Evolutionary conservation across 2,113 vertebrate species (phyloP), one percentile per base, ranked within the genome.

Genomic region (Dipodomys merriami): DNA sequence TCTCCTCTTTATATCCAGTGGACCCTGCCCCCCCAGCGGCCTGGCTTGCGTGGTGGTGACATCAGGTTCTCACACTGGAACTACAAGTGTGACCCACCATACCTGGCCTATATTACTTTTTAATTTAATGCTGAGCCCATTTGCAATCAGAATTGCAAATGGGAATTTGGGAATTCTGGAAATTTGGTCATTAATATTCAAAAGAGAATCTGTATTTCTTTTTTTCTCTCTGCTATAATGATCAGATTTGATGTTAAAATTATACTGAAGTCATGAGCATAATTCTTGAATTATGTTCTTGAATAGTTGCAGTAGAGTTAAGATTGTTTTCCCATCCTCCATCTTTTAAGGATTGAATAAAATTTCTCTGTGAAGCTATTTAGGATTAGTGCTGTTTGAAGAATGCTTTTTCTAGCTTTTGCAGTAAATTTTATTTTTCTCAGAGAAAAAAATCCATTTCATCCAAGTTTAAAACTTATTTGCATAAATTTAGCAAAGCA

Each of bases 401-500:
- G 9, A 65, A 67, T 62, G 6, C 1, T 35, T 92, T 73, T 49
- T 71, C 19, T 62, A 7, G 67, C 30, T 46, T 74, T 91, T 8
- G 9, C 18, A 1, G 19, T 9, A 44, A 62, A 5, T 29, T 62
- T 62, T 49, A 67, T 68, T 89, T 57, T 78, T 74, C 60, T 72
- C 69, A 74, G 6, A 53, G 13, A 81, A 57, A 33, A 80, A 84
- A 57, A 57, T 69, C 2, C 11, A 68, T 39, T 19, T 80, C 20
- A 76, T 53, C 72, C 11, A 33, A 71, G 44, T 82, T 87, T 68
- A 91, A 80, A 73, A 73, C 79, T 83, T 60, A 73, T 67, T 83
- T 87, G 29, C 80, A 88, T 1, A 92, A 22, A 49, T 69, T 60
- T 85, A 85, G 33, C 80, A 88, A 65, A 91, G 25, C 57, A 78